A percentile compares a stretch with the other conserved stretches of the same genome.
Evolutionary conservation across 2,888 invertebrate species (phyloP).

Genomic region (Camptogramma bilineatum): DNA sequence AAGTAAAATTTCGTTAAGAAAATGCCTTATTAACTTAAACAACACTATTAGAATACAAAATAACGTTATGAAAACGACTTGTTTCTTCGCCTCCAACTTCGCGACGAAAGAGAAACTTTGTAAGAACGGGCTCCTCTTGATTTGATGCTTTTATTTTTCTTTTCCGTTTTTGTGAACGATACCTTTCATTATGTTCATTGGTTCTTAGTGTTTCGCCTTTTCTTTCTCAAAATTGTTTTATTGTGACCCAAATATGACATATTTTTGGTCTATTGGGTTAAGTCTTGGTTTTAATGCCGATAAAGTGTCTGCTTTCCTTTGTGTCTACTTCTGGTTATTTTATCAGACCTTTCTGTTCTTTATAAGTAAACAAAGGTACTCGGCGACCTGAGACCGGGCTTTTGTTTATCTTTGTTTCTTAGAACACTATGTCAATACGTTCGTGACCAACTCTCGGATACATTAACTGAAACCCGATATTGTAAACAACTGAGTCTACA

Average conservation of each 20-base stretch:
- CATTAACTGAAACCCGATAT: conserved; percentile 56
- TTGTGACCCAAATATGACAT: conserved; percentile 26
- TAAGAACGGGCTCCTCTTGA: conserved; percentile 35
- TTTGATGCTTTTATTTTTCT: conserved; percentile 44
- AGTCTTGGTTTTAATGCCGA: conserved; percentile 27
- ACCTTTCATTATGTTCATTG: conserved; percentile 46
- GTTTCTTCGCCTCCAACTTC: conserved; percentile 36
- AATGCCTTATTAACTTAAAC: conserved; percentile 26
- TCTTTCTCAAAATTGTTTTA: conserved; percentile 33
- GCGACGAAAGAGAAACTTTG: conserved; percentile 36
- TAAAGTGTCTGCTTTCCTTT: conserved; percentile 30
- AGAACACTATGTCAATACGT: conserved; percentile 50
- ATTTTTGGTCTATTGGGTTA: conserved; percentile 26
- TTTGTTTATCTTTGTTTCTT: conserved; percentile 56
- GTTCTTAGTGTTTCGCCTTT: conserved; percentile 38
- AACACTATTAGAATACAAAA: conserved; percentile 29
- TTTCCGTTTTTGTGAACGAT: conserved; percentile 41
- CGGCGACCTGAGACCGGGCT: conserved; percentile 43
- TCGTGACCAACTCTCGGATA: conserved; percentile 48
- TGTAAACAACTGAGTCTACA: conserved; percentile 50
- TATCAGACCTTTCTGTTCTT: conserved; percentile 37
- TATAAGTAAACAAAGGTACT: conserved; percentile 48
- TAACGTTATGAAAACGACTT: conserved; percentile 37
- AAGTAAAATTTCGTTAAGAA: not conserved
- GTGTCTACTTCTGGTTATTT: conserved; percentile 17